Evolutionary conservation across 2,113 vertebrate genomes (phyloP), one percentile per base, ranked within the genome.

Genomic region (Phyllostomus discolor): DNA sequence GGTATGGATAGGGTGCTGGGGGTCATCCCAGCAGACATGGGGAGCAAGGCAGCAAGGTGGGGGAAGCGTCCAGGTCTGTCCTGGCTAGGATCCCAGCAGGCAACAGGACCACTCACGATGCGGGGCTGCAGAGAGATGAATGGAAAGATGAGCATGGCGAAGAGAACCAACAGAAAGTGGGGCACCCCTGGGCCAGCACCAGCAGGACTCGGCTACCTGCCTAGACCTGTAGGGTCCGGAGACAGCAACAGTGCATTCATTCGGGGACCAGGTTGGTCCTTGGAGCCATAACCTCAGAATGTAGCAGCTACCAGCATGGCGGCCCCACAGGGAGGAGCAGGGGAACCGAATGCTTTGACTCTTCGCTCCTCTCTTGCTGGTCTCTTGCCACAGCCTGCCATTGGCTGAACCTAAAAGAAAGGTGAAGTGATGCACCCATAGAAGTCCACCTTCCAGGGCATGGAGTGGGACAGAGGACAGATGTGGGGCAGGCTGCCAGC

Each of bases 401-500:
- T 7, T 28, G 86, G 16, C 54, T 5, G 2, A 69, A 69, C 35
- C 43, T 35, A 46, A 48, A 4, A 31, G 88, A 57, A 57, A 92
- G 35, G 20, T 4, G 28, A 92, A 33, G 20, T 4, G 28, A 19
- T 5, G 9, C 41, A 35, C 10, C 17, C 11, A 10, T 24, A 35
- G 43, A 19, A 57, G 10, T 28, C 66, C 81, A 35, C 38, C 24
- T 59, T 69, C 62, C 1, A 28, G 72, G 66, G 73, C 28, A 31
- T 31, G 1, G 59, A 31, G 69, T 31, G 48, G 67, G 46, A 46
- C 3, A 10, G 62, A 50, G n/a, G n/a, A 83, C 2, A 0, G n/a
- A 26, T 0, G 28, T 11, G 50, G n/a, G 52, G 10, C n/a, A 0
- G 43, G 10, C 2, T 1, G 5, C 14, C 46, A 7, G 69, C 20